Base-by-base conservation (phyloP, 2,888 invertebrate species). In the Perizoma affinitatum region DNA sequence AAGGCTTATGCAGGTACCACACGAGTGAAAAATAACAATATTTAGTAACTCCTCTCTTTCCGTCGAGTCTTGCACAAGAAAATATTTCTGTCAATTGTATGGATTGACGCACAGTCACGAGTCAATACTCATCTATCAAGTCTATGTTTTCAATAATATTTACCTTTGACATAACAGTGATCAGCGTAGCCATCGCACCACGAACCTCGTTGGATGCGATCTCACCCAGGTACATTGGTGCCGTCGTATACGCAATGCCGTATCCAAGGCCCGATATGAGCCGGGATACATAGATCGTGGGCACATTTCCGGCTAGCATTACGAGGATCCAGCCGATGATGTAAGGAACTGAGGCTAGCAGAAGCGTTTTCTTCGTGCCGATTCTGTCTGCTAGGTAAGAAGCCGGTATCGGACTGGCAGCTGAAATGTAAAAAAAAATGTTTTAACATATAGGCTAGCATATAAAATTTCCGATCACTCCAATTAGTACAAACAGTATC, bases 271-370 rank as follows among this genome's bases (percentile, higher is more conserved):
- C 95, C 0, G 94, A 94, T 68, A 95, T 90, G 66, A 95, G 87
- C 0, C 94, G 86, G 0, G 94, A 92, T 0, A 91, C 87, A 79
- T 95, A 94, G 52, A 95, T 89, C 9, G 93, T 87, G 11, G 93
- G 87, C 0, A 94, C 93, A 47, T 90, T 92, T 68, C 86, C 84
- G 0, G 95, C 94, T 52, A 93, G 79, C 78, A 94, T 94, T 58
- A 95, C 93, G 57, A 95, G 86, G 53, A 95, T 84, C 95, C 95
- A 95, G 44, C 95, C 94, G 9, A 93, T 72, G 67, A 94, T 93
- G 72, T 94, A 93, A 0, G 95, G 94, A 0, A 95, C 77, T 0
- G 94, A 88, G 0, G 94, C 93, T 9, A 94, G 79, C 7, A 95
- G 84, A 0, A 95, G 88, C 0, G 94, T 94, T 68, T 86, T 90